These are phyloP conservation scores for Terrapene triunguis DNA, from an alignment of 2,113 vertebrate species.

Conservation along the genomic window DNA sequence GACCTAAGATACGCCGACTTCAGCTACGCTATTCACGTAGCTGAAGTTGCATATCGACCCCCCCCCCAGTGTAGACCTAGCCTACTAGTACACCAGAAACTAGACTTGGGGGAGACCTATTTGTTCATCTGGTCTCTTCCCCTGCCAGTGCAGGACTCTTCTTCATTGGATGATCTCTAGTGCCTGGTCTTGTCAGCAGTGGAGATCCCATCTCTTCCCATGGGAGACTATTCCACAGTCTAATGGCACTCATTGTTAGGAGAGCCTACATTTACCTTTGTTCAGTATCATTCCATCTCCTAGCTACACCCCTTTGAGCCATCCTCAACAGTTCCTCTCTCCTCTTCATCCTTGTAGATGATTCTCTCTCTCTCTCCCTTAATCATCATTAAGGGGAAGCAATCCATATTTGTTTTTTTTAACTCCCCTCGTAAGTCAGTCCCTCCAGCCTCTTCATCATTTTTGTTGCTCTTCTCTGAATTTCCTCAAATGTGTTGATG, in stretches of 20 bases:
- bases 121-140: neutral
- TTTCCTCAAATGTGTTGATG: fast-evolving
- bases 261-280: neutral
- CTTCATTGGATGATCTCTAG: neutral
- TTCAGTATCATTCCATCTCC: neutral
- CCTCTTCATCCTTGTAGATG: fast-evolving
- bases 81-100: neutral
- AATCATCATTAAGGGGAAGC: neutral
- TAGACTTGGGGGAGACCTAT: neutral
- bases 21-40: too few relatives aligned
- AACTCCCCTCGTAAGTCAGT: neutral
- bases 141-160: neutral
- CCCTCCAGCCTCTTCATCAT: fast-evolving
- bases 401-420: neutral
- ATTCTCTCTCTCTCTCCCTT: neutral
- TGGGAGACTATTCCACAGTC: neutral
- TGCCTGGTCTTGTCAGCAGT: neutral
- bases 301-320: fast-evolving
- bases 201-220: neutral
- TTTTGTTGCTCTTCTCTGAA: fast-evolving
- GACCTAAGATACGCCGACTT: too few relatives aligned
- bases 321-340: neutral
- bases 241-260: neutral
- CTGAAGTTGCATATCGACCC: too few relatives aligned
- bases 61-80: too few relatives aligned